phyloP scores from a whole-genome alignment of 2,888 invertebrate species.

The Idaea dimidiata region DNA sequence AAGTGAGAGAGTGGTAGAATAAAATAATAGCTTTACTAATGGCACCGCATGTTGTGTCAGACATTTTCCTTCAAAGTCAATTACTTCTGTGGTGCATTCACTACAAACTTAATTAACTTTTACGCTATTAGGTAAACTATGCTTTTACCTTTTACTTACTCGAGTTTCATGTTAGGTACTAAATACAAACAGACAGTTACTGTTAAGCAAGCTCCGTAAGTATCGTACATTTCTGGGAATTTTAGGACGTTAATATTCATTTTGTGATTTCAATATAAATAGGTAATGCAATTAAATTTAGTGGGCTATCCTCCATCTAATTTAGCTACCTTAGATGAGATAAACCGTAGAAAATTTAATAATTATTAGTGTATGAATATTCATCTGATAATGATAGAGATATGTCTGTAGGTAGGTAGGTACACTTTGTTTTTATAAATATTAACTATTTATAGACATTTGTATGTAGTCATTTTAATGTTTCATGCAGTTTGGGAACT shows the following conservation, averaged over 20 bases:
- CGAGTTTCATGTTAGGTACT: constrained; percentile 38
- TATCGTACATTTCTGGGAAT: not conserved
- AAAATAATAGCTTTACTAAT: not conserved
- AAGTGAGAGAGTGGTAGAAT: constrained; percentile 4
- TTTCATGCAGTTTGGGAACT: not conserved
- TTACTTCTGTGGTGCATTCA: not conserved
- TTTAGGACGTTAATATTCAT: not conserved
- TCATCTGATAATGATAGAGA: not conserved
- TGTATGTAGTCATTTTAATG: constrained; percentile 3
- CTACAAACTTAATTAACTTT: constrained; percentile 44
- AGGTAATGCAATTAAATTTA: constrained; percentile 9
- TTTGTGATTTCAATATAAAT: constrained; percentile 5
- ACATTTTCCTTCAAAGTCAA: not conserved
- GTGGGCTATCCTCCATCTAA: not conserved
- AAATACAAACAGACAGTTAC: constrained; percentile 16
- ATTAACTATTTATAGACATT: constrained; percentile 6
- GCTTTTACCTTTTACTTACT: constrained; percentile 28
- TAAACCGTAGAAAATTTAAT: not conserved
- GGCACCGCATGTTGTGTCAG: constrained; percentile 7
- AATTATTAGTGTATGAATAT: not conserved
- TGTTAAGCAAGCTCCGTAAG: constrained; percentile 7
- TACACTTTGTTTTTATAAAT: constrained; percentile 8
- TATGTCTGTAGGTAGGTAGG: not conserved
- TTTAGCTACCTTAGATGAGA: constrained; percentile 7
- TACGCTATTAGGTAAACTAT: too few species aligned